These are phyloP conservation scores for Panopea generosa DNA, from an alignment of 2,888 invertebrate species.

Conservation along the genomic window DNA sequence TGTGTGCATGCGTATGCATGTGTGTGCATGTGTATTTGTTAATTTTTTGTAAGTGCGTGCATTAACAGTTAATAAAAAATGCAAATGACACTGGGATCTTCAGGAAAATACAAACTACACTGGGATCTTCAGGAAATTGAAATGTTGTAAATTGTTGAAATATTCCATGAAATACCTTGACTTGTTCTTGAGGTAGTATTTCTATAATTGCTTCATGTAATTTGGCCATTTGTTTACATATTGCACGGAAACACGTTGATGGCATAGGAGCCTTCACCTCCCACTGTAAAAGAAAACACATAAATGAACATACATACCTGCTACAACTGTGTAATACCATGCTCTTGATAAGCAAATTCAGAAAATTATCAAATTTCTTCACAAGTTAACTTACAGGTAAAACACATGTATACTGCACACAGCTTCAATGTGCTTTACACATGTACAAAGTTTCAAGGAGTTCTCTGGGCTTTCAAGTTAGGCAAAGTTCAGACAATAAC, in stretches of 20 bases:
- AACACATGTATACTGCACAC: too few relatives aligned
- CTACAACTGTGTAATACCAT: neutral
- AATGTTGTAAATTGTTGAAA: neutral
- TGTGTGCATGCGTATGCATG: too few relatives aligned
- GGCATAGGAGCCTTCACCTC: conserved; percentile 98
- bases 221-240: conserved; percentile 92
- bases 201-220: conserved; percentile 95
- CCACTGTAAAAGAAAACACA: conserved; percentile 88
- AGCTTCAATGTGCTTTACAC: too few relatives aligned
- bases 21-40: too few relatives aligned
- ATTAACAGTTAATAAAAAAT: neutral
- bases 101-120: neutral
- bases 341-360: neutral
- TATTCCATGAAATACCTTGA: conserved; percentile 84
- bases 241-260: conserved; percentile 88
- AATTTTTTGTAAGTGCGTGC: too few relatives aligned
- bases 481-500: too few relatives aligned
- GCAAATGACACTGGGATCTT: neutral
- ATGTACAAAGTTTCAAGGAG: too few relatives aligned
- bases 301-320: too few relatives aligned
- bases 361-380: too few relatives aligned
- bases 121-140: neutral
- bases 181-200: conserved; percentile 90
- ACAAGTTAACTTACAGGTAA: too few relatives aligned
- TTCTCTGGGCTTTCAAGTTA: too few relatives aligned